Base-by-base conservation (phyloP, 2,888 invertebrate species). In the Glaucopsyche alexis region DNA sequence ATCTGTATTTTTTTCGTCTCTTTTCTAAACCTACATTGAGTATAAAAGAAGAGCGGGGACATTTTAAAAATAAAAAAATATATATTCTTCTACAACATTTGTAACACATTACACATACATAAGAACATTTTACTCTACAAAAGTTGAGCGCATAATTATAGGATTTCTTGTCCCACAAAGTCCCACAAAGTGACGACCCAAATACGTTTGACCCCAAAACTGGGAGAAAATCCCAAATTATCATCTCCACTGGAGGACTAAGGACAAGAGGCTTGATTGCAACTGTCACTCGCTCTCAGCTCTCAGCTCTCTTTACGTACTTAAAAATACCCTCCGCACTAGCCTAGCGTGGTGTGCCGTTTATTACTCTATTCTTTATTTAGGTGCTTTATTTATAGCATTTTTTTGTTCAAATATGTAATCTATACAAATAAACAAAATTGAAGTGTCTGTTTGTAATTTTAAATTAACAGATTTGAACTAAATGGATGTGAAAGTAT, bases 201-300 rank as follows among this genome's bases (percentile, higher is more conserved):
- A 76, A 76, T 76, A 75, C 71, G 9, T 55, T 60, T 74, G 76
- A 74, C 75, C 75, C 74, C 74, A 73, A 71, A 73, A 70, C 38
- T 29, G 47, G 50, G 42, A 42, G 55, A 74, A 75, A 73, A 75
- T 71, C 72, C 71, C 72, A 75, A 79, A 79, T 79, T 75, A 76
- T 73, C 76, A 78, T 71, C 76, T 76, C 76, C 75, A 78, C 77
- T 79, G 76, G 75, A 82, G 80, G 77, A 78, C 77, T 78, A 78
- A 78, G 78, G 78, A 76, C 78, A 75, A 76, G 76, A 74, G 75
- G 80, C 78, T 77, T 86, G 85, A 86, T 86, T 86, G 83, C 84
- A 76, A 69, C 74, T 64, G 73, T 79, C 78, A 81, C 81, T 79
- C 80, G 82, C 81, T 79, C 77, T 79, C 78, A 71, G 82, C 81